These are phyloP conservation scores for Scolopax bukidnonensis DNA, from an alignment of 2,797 vertebrate genomes.

Conservation along the genomic window DNA sequence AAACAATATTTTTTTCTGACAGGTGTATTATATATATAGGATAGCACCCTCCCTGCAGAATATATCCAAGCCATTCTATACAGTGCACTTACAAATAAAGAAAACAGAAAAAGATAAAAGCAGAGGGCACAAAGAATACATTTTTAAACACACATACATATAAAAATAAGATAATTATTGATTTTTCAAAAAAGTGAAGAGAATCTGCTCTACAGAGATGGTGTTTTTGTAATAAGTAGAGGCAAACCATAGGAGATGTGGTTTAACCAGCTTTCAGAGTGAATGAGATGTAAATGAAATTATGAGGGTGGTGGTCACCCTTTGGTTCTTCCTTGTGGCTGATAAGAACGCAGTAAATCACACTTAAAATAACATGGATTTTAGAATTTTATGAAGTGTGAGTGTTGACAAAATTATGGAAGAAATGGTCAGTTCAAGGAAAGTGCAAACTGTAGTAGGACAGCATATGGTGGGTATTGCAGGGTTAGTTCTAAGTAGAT, in stretches of 20 bases:
- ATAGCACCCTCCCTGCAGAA: background rate
- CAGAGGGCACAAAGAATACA: background rate
- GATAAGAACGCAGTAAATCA: background rate
- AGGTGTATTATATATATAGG: background rate
- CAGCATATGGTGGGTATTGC: background rate
- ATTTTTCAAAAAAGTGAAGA: background rate
- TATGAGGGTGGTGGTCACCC: rapidly evolving
- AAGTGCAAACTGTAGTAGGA: background rate
- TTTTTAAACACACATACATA: background rate
- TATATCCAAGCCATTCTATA: background rate
- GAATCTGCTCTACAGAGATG: background rate
- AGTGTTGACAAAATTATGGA: background rate
- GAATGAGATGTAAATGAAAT: background rate
- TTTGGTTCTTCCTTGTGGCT: background rate
- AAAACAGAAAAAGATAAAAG: background rate
- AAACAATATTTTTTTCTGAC: background rate
- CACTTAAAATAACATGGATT: background rate
- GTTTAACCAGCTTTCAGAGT: background rate
- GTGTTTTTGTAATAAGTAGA: background rate
- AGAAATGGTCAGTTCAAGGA: background rate
- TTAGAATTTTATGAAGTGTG: background rate
- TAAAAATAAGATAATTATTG: background rate
- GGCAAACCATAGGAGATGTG: background rate
- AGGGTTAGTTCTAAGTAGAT: background rate
- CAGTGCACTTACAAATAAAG: background rate